phyloP scores from a whole-genome alignment of 2,113 vertebrate species.

The Osmerus mordax region DNA sequence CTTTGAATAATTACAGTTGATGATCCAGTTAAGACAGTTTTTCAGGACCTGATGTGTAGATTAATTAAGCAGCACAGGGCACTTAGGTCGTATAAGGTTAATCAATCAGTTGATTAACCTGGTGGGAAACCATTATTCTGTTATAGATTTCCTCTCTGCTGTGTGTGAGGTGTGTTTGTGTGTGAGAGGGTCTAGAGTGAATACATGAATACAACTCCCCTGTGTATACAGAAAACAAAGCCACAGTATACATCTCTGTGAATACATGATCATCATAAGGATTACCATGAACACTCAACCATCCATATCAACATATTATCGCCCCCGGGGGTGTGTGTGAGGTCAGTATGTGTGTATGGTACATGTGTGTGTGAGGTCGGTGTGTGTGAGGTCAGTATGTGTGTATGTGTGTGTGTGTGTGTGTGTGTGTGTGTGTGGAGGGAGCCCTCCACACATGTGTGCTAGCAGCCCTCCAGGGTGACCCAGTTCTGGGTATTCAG shows the following conservation, averaged over 20 bases:
- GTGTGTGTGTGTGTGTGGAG: too few relatives aligned
- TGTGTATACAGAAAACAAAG: not conserved
- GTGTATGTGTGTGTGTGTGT: not conserved
- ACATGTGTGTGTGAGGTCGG: not conserved
- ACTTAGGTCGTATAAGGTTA: slow-evolving; percentile 49
- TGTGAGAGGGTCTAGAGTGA: not conserved
- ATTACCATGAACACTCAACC: too few relatives aligned
- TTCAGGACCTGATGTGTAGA: slow-evolving; percentile 36
- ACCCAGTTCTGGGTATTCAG: too few relatives aligned
- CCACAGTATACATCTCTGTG: not conserved
- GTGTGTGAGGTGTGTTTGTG: not conserved
- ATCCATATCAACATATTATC: too few relatives aligned
- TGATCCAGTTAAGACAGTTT: slow-evolving; percentile 57
- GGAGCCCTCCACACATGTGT: too few relatives aligned
- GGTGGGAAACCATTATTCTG: slow-evolving; percentile 42
- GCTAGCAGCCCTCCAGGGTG: too few relatives aligned
- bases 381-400: slow-evolving; percentile 33
- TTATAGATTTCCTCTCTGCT: slow-evolving; percentile 26
- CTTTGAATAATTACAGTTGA: slow-evolving; percentile 55
- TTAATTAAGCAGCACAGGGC: slow-evolving; percentile 56
- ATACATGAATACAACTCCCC: not conserved
- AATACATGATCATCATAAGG: too few relatives aligned
- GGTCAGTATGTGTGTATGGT: not conserved
- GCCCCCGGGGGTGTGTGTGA: slow-evolving; percentile 10
- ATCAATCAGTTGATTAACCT: slow-evolving; percentile 62